A percentile compares a stretch with the other conserved stretches of the same genome.
Conservation (phyloP, 2,113 vertebrate species). For the Brachirus orientalis region DNA sequence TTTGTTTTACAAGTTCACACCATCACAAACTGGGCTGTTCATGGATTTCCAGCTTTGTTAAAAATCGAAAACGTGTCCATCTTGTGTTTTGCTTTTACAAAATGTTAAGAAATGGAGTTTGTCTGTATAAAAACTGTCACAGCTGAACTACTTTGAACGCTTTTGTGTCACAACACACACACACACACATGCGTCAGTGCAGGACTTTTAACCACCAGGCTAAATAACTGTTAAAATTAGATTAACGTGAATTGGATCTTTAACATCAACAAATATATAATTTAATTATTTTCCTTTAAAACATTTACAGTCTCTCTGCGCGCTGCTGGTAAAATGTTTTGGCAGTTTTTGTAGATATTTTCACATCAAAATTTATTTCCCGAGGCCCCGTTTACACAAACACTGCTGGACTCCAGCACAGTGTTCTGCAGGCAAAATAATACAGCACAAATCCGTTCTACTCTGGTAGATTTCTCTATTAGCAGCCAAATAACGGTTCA, state of each 20-base stretch:
- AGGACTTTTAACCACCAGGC: no score
- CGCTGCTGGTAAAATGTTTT: background rate
- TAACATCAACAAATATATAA: background rate
- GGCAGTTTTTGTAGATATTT: background rate
- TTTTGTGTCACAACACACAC: constrained; percentile 23
- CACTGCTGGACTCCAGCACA: background rate
- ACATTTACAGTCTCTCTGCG: background rate
- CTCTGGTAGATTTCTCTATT: background rate
- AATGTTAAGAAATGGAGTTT: constrained; percentile 44
- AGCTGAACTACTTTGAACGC: constrained; percentile 20
- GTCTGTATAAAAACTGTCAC: constrained; percentile 46
- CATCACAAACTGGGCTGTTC: constrained; percentile 5
- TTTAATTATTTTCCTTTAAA: background rate
- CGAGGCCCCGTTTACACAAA: background rate
- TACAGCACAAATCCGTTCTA: background rate
- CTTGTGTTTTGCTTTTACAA: constrained; percentile 47
- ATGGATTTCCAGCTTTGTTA: background rate
- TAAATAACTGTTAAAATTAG: background rate
- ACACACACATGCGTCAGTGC: background rate
- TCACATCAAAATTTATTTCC: background rate
- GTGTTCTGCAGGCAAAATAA: background rate
- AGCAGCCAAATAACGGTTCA: background rate
- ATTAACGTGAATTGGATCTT: background rate
- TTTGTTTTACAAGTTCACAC: constrained; percentile 3
- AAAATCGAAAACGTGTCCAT: constrained; percentile 18